phyloP scores from a whole-genome alignment of 2,888 invertebrate genomes.

The Mythimna lalbum region DNA sequence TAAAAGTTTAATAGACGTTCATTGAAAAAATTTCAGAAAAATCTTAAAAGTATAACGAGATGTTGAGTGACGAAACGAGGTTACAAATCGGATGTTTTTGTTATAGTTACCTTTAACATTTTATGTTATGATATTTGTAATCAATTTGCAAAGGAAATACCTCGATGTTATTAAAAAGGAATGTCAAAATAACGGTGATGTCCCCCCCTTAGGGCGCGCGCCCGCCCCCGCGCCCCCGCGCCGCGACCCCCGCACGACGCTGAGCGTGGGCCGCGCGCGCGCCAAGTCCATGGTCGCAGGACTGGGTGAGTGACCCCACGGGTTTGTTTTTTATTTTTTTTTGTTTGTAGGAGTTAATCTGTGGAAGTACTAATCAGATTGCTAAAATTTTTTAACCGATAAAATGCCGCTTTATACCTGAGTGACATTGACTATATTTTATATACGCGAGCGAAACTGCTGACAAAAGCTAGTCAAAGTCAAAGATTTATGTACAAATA shows the following conservation, averaged over 20 bases:
- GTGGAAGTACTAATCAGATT: too few species aligned
- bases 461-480: too few species aligned
- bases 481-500: too few species aligned
- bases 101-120: background rate
- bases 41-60: background rate
- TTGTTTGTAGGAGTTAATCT: too few species aligned
- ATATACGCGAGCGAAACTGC: too few species aligned
- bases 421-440: too few species aligned
- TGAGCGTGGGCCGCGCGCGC: slow-evolving; percentile 97
- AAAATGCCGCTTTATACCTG: too few species aligned
- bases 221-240: slow-evolving; percentile 98
- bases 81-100: slow-evolving; percentile 8
- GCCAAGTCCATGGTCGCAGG: slow-evolving; percentile 98
- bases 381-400: too few species aligned
- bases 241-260: slow-evolving; percentile 97
- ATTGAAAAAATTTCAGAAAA: background rate
- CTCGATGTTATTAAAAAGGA: background rate
- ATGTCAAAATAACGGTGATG: background rate
- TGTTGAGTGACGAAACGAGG: background rate
- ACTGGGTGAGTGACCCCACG: slow-evolving; percentile 93
- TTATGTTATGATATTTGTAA: slow-evolving; percentile 1
- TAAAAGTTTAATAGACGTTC: background rate
- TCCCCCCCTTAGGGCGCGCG: slow-evolving; percentile 88
- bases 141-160: background rate
- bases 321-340: too few species aligned